These are phyloP conservation scores for Chalcis sispes DNA, from an alignment of 2,888 invertebrate genomes.

Conservation along the genomic window DNA sequence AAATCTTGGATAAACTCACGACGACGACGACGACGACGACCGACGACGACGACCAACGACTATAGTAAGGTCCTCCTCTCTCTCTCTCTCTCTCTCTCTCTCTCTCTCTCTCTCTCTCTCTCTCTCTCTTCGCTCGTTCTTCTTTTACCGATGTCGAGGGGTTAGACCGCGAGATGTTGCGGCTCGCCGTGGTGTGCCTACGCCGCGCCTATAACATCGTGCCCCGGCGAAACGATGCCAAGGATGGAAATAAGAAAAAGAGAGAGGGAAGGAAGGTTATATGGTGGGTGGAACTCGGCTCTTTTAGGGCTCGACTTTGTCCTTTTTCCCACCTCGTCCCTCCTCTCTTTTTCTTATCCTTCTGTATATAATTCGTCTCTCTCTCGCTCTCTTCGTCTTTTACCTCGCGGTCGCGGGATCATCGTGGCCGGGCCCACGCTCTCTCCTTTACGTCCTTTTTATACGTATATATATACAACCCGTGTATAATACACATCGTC, in stretches of 20 bases:
- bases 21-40: constrained; percentile 50
- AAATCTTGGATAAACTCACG: constrained; percentile 69
- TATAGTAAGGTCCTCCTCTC: constrained; percentile 38
- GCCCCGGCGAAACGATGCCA: too few species aligned
- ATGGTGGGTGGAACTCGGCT: too few species aligned
- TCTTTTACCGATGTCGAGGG: background rate
- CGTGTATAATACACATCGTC: too few species aligned
- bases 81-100: constrained; percentile 25
- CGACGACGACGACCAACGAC: background rate
- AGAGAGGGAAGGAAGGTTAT: too few species aligned
- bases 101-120: background rate
- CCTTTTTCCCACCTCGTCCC: background rate
- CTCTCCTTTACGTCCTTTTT: background rate
- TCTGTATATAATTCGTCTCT: background rate
- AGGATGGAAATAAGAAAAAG: too few species aligned
- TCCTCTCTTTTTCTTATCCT: background rate
- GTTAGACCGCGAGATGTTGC: background rate
- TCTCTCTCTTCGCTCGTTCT: background rate
- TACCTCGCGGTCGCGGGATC: background rate
- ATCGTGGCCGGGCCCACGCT: too few species aligned
- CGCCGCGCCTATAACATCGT: background rate
- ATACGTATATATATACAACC: background rate
- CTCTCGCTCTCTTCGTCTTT: background rate
- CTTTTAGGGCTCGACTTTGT: constrained; percentile 11
- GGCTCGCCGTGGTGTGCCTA: background rate